A percentile compares a stretch with the other conserved stretches of the same genome.
phyloP scores from a whole-genome alignment of 2,888 invertebrate genomes.

The Lampropteryx suffumata region DNA sequence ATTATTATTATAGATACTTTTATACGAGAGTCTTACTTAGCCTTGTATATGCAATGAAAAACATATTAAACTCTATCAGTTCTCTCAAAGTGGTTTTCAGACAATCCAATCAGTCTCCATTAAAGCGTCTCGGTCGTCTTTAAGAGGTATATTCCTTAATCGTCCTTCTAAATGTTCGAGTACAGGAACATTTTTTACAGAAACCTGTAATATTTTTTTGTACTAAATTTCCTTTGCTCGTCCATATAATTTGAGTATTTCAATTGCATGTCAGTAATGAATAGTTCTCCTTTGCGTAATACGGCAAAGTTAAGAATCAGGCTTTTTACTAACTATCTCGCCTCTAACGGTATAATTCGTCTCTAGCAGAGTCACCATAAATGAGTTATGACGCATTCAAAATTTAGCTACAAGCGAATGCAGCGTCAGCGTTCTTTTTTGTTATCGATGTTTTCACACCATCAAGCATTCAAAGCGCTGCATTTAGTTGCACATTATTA shows the following conservation, averaged over 20 bases:
- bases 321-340: no score
- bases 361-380: no score
- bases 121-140: slow-evolving; percentile 1
- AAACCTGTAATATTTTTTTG: no score
- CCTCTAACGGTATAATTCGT: no score
- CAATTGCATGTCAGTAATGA: no score
- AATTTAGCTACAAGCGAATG: slow-evolving; percentile 50
- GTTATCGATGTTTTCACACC: slow-evolving; percentile 42
- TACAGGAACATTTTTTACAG: no score
- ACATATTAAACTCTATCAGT: slow-evolving; percentile 12
- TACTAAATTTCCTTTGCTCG: no score
- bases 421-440: slow-evolving; percentile 54
- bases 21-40: background rate
- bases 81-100: slow-evolving; percentile 9
- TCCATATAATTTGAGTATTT: no score
- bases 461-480: slow-evolving; percentile 49
- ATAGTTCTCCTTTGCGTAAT: no score
- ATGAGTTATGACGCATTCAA: slow-evolving; percentile 54
- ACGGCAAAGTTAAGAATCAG: no score
- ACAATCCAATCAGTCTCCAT: slow-evolving; percentile 12
- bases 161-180: background rate
- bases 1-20: no score
- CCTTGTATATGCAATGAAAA: slow-evolving; percentile 14
- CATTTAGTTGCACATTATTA: slow-evolving; percentile 27
- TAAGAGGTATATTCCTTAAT: slow-evolving; percentile 1